Percentiles rank a stretch among this genome's conserved stretches.
Evolutionary conservation across 2,888 invertebrate species (phyloP).

Genomic region (Microdon myrmicae): DNA sequence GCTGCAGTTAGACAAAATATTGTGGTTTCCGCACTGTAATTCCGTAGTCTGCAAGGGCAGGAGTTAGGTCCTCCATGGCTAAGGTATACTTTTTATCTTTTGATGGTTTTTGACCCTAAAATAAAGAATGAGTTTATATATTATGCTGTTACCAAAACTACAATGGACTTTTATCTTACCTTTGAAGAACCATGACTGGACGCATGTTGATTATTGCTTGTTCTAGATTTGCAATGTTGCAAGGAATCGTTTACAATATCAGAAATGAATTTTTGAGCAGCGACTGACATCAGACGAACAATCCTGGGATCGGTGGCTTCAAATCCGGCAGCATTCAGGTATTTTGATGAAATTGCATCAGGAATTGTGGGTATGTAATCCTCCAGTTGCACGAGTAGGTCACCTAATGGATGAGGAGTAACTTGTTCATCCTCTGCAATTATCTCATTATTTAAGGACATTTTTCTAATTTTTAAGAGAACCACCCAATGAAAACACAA

Average conservation of each 20-base stretch:
- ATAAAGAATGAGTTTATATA: constrained; percentile 3
- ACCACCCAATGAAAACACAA: too few species aligned
- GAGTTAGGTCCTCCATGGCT: constrained; percentile 94
- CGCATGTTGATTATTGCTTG: constrained; percentile 75
- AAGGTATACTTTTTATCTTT: constrained; percentile 87
- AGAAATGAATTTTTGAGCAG: constrained; percentile 97
- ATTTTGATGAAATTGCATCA: constrained; percentile 86
- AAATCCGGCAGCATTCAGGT: constrained; percentile 90
- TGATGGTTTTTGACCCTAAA: constrained; percentile 69
- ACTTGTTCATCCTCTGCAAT: constrained; percentile 33
- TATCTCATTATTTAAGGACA: constrained; percentile 31
- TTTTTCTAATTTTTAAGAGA: constrained; percentile 4
- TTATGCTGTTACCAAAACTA: constrained; percentile 34
- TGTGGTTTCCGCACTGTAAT: constrained; percentile 94
- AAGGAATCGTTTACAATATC: constrained; percentile 97
- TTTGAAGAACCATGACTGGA: constrained; percentile 71
- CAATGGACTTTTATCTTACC: constrained; percentile 56
- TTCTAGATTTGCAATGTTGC: constrained; percentile 94
- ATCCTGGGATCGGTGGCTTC: constrained; percentile 91
- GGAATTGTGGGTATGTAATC: constrained; percentile 93
- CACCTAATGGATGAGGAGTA: constrained; percentile 81
- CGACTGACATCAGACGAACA: constrained; percentile 89
- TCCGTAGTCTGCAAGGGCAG: constrained; percentile 95
- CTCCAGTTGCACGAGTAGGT: constrained; percentile 90
- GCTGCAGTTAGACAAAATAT: constrained; percentile 87